These are phyloP conservation scores for Simalia tracyae DNA, from an alignment of 2,797 vertebrate genomes.

Conservation along the genomic window DNA sequence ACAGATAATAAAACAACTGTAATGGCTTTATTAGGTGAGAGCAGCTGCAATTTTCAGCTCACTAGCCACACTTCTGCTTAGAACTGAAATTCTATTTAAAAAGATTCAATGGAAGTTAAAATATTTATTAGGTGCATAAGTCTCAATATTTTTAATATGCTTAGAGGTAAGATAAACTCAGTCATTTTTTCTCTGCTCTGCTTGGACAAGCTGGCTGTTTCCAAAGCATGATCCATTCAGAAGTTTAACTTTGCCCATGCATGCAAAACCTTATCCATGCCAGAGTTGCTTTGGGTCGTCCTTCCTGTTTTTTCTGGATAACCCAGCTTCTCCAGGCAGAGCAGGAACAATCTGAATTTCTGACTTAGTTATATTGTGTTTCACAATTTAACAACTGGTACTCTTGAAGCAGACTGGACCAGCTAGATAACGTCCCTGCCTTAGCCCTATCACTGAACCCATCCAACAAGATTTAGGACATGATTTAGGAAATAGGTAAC, in stretches of 20 bases:
- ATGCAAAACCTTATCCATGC: background rate
- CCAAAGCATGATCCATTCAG: background rate
- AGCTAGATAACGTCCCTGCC: background rate
- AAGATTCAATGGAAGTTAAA: background rate
- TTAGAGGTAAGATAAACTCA: background rate
- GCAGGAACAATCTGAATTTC: background rate
- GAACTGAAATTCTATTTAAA: background rate
- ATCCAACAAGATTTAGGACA: background rate
- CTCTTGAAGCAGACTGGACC: background rate
- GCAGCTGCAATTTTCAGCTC: background rate
- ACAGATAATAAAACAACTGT: background rate
- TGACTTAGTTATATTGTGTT: background rate
- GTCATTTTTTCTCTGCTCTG: background rate
- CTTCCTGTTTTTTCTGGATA: background rate
- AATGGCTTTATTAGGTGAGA: background rate
- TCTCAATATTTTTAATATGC: background rate
- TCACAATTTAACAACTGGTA: background rate
- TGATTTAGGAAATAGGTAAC: background rate
- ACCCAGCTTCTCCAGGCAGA: background rate
- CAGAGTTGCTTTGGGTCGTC: background rate
- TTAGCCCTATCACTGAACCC: background rate
- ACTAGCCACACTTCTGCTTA: background rate
- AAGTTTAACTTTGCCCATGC: background rate
- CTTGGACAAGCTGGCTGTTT: background rate
- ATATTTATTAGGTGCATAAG: background rate